These are phyloP conservation scores for Brachyptera risi DNA, from an alignment of 2,888 invertebrate genomes.

Conservation along the genomic window DNA sequence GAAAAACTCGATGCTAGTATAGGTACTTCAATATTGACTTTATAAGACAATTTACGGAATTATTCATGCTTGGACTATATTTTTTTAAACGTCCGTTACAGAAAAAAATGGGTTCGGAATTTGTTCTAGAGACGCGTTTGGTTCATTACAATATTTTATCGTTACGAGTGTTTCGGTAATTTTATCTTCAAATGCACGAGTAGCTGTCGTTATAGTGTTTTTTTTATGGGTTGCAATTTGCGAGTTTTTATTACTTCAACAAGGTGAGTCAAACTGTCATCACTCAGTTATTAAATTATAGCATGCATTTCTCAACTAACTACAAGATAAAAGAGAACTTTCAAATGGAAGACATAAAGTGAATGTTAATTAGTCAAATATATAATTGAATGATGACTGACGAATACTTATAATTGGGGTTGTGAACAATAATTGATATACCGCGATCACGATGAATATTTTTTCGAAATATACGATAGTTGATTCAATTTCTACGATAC, in stretches of 20 bases:
- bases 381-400: no score
- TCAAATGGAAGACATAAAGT: no score
- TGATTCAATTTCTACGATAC: no score
- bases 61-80: conserved; percentile 17
- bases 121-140: conserved; percentile 15
- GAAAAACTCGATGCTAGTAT: not conserved
- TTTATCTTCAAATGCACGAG: conserved; percentile 16
- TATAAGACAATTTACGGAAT: conserved; percentile 17
- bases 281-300: no score
- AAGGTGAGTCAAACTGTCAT: not conserved
- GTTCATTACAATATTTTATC: conserved; percentile 10
- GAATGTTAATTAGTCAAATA: no score
- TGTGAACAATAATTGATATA: no score
- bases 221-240: not conserved
- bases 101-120: conserved; percentile 2
- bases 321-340: no score
- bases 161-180: conserved; percentile 6
- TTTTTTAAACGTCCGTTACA: not conserved
- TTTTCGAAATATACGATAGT: no score
- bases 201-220: not conserved
- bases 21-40: conserved; percentile 15
- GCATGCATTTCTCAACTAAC: no score
- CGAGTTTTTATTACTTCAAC: not conserved
- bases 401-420: no score
- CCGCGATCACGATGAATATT: no score